Evolutionary conservation across 2,113 vertebrate species (phyloP).

Genomic region (Turnix velox): DNA sequence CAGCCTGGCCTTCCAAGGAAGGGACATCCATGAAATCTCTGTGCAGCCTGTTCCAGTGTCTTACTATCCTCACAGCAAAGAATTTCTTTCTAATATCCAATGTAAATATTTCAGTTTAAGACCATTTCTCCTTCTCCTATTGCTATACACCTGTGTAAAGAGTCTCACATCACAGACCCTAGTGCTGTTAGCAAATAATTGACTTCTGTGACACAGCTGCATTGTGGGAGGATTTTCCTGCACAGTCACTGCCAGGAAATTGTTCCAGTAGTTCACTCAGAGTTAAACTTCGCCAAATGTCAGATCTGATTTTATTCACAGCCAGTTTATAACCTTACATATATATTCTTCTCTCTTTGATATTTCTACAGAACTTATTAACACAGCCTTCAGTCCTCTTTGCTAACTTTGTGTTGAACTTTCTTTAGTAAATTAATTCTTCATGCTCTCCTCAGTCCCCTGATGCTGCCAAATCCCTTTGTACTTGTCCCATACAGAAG

Average conservation of each 20-base stretch:
- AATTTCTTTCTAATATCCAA: no score
- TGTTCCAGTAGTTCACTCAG: background rate
- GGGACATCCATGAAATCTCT: no score
- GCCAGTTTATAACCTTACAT: background rate
- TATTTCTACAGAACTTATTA: background rate
- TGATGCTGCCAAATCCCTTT: background rate
- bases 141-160: no score
- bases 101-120: no score
- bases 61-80: no score
- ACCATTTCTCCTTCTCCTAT: no score
- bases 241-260: accelerated
- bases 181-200: background rate
- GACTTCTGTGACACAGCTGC: background rate
- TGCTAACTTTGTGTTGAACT: background rate
- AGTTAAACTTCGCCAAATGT: background rate
- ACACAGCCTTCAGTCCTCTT: background rate
- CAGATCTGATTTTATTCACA: background rate
- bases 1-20: no score
- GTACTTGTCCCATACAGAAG: background rate
- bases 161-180: accelerated
- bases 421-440: background rate
- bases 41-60: no score
- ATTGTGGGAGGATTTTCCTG: background rate
- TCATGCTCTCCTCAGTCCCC: background rate
- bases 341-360: background rate